Evolutionary conservation across 2,888 invertebrate species (phyloP).

Genomic region (Eupithecia subfuscata): DNA sequence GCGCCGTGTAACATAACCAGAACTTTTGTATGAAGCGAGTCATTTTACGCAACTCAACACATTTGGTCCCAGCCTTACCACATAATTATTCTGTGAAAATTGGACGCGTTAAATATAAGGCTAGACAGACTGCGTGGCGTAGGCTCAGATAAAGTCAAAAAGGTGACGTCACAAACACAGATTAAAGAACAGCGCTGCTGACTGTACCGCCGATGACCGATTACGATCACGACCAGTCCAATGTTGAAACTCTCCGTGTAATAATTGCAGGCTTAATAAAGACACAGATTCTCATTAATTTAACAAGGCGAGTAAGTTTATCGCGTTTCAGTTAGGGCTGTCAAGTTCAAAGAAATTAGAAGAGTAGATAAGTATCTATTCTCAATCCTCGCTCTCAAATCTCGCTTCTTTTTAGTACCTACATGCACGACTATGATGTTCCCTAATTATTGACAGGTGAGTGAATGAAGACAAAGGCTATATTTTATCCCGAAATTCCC

Average conservation of each 20-base stretch:
- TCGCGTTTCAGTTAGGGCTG: conserved; percentile 10
- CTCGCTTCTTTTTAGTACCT: too few species aligned
- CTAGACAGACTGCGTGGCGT: not conserved
- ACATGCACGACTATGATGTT: too few species aligned
- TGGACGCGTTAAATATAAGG: not conserved
- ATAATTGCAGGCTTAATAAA: conserved; percentile 36
- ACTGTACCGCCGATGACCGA: conserved; percentile 23
- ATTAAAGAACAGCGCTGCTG: not conserved
- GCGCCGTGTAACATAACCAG: too few species aligned
- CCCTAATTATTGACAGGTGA: too few species aligned
- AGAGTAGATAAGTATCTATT: not conserved
- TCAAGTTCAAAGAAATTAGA: not conserved
- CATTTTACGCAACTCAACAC: too few species aligned
- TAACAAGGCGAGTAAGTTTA: conserved; percentile 16
- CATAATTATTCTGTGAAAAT: not conserved
- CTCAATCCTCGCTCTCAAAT: too few species aligned
- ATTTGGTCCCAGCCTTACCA: too few species aligned
- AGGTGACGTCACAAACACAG: not conserved
- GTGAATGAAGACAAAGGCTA: too few species aligned
- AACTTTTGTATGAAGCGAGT: too few species aligned
- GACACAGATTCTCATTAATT: conserved; percentile 34
- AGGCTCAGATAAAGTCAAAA: not conserved
- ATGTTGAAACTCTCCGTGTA: conserved; percentile 31
- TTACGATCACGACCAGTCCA: conserved; percentile 31
- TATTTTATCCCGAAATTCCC: too few species aligned